Conservation (phyloP, 2,888 invertebrate genomes). For the Drosophila ustulata region DNA sequence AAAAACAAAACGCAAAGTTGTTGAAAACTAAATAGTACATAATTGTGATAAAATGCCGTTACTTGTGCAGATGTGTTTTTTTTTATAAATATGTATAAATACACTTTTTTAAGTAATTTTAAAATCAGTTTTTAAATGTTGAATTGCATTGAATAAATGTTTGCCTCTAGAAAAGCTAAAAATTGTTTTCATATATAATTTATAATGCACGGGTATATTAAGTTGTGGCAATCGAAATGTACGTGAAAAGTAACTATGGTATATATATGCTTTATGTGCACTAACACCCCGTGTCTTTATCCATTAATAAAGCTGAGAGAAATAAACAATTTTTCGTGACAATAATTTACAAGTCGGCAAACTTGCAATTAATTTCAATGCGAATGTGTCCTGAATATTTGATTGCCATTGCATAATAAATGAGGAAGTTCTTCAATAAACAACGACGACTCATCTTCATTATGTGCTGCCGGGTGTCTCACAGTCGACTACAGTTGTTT, state of each 20-base stretch:
- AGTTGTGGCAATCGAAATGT: background rate
- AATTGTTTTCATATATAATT: constrained; percentile 14
- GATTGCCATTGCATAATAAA: background rate
- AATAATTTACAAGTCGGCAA: background rate
- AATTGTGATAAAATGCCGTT: constrained; percentile 76
- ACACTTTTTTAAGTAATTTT: constrained; percentile 67
- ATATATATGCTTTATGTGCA: no score
- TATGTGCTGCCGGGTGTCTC: background rate
- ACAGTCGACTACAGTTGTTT: background rate
- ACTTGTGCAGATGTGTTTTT: constrained; percentile 68
- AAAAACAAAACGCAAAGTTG: constrained; percentile 61
- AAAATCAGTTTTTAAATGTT: constrained; percentile 75
- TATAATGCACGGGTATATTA: background rate
- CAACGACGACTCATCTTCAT: background rate
- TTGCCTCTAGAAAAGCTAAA: constrained; percentile 50
- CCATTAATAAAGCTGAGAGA: background rate
- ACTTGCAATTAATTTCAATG: background rate
- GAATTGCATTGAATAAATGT: constrained; percentile 78
- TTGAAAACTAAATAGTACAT: constrained; percentile 72
- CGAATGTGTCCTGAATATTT: background rate
- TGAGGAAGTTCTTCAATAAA: background rate
- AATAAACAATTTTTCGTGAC: background rate
- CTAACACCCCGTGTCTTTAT: no score
- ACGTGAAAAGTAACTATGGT: background rate
- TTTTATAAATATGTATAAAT: constrained; percentile 56